phyloP scores from a whole-genome alignment of 2,888 invertebrate species.

The Mamestra brassicae region DNA sequence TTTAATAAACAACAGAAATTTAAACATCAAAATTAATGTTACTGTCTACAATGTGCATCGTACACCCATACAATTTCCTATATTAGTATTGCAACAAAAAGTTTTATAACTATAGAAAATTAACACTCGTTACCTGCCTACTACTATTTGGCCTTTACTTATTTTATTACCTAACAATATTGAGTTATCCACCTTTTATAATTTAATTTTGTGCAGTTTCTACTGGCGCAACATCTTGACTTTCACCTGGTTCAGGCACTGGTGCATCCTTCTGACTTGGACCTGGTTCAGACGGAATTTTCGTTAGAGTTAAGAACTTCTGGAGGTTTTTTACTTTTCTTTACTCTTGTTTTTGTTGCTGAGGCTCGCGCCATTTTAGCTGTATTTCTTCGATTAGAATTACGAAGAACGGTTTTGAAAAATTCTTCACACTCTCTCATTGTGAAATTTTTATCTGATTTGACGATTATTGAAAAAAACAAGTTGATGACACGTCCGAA shows the following conservation, averaged over 20 bases:
- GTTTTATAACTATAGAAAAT: too few relatives aligned
- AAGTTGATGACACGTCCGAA: slow-evolving; percentile 9
- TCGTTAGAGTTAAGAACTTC: slow-evolving; percentile 13
- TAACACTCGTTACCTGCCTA: too few relatives aligned
- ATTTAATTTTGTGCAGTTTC: neutral
- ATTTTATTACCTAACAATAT: too few relatives aligned
- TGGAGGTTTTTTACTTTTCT: slow-evolving; percentile 15
- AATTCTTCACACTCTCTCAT: slow-evolving; percentile 14
- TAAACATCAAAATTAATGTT: too few relatives aligned
- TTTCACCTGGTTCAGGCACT: slow-evolving; percentile 4
- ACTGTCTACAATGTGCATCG: too few relatives aligned
- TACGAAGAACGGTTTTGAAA: slow-evolving; percentile 20
- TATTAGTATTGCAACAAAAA: too few relatives aligned
- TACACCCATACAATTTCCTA: too few relatives aligned
- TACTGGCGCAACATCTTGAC: neutral
- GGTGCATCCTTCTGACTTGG: slow-evolving; percentile 12
- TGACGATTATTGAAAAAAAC: slow-evolving; percentile 10
- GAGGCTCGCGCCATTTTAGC: slow-evolving; percentile 17
- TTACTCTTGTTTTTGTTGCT: slow-evolving; percentile 13
- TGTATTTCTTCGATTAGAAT: slow-evolving; percentile 14
- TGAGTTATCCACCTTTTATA: too few relatives aligned
- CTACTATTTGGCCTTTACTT: too few relatives aligned
- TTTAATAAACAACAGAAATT: too few relatives aligned
- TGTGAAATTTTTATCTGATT: slow-evolving; percentile 5
- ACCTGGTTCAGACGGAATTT: slow-evolving; percentile 22